Evolutionary conservation across 2,797 vertebrate genomes (phyloP), one percentile per base, ranked within the genome.

Genomic region (Dendrocincla tyrannina): DNA sequence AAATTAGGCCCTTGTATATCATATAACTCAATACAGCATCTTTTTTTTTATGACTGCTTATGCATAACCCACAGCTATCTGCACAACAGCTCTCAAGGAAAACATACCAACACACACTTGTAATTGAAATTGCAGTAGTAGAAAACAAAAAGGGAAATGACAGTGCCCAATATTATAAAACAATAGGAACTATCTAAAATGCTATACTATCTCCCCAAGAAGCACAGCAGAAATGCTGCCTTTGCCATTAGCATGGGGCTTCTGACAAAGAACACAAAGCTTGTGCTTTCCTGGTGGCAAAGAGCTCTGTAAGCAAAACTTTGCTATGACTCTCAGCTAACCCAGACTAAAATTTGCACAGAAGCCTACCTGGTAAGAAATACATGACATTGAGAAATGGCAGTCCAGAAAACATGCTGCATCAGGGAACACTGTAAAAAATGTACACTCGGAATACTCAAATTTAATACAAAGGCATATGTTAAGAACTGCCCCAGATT

Each of bases 331-430:
- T 14, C 22, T 93, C 41, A 63, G 44, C 44, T 73, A 74, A 76
- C 5, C 35, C 27, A 7, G 5, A 13, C 18, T 2, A 53, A 33
- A 41, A 35, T 7, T 6, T 27, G 22, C 44, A 56, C 27, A n/a
- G 24, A 44, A 76, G 32, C 6, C 33, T n/a, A 22, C 23, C 17
- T 35, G 47, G 12, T 41, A n/a, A 72, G 33, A 46, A 74, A 60
- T 2, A 75, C 3, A 4, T 1, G 28, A 22, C 1, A 2, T 0
- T 5, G 30, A 74, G 58, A 39, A 73, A 37, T 2, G 5, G 25
- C 19, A 80, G n/a, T 7, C 46, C 60, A 53, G 50, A 52, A 87
- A 75, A 53, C 7, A 4, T 2, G 9, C 9, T n/a, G 30, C 46
- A 24, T 67, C 52, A 49, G 63, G n/a, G 9, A 70, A 33, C 13